Evolutionary conservation across 2,797 vertebrate genomes (phyloP), one percentile per base, ranked within the genome.

Genomic region (Xyrichtys novacula): DNA sequence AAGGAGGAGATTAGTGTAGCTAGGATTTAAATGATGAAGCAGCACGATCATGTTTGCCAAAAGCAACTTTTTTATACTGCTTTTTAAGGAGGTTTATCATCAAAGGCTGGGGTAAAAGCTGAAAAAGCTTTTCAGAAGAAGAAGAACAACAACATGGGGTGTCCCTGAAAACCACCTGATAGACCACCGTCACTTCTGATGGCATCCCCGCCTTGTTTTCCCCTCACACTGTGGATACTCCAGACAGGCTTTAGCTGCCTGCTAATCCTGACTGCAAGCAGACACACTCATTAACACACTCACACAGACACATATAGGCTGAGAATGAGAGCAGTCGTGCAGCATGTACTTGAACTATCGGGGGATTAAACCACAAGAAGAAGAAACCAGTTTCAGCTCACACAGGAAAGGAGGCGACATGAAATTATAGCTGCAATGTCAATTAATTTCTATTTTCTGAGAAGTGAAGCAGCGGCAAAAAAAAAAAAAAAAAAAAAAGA

Each of bases 161-260:
- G 48, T 77, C 54, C 60, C 40, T 66, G 26, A 47, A 66, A 57
- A 66, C 59, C 69, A 69, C 71, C 81, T 71, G 70, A 61, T 29
- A 16, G 61, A 54, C 56, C 23, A 29, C 46, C 23, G 50, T 85
- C 78, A 63, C 62, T 60, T 40, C 64, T 67, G 34, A 84, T 86
- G 81, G 76, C 1, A 58, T 46, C 43, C 34, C 50, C 1, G 17
- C 56, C 78, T 76, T 86, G 80, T 83, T 85, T 83, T 89, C 86
- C 84, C 81, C 36, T 76, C 73, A 73, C 40, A 23, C 65, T 40
- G 76, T 23, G 60, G 28, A 78, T 26, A 43, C 59, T 59, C 48
- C 75, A 81, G 71, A 81, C 57, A 69, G 54, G 70, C 76, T 83
- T 75, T 66, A 69, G 39, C 46, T 63, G 63, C 38, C 64, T 31